Percentiles rank a stretch among this genome's conserved stretches.
These are phyloP conservation scores for Martes martes DNA, from an alignment of 2,113 vertebrate genomes.

Conservation along the genomic window DNA sequence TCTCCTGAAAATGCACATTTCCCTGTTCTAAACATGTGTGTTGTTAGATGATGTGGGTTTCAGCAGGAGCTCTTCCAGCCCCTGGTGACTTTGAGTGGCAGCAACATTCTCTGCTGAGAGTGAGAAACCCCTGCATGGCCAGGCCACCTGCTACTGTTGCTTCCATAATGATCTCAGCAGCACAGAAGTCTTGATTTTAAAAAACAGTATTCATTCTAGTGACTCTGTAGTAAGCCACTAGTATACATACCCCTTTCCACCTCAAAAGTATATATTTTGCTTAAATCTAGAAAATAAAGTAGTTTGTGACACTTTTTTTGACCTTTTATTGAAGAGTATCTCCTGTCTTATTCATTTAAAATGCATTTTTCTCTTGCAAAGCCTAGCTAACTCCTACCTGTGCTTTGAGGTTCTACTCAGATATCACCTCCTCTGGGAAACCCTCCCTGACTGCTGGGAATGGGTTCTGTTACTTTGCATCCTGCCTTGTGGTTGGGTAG, in stretches of 20 bases:
- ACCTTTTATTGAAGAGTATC: neutral
- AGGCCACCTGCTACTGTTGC: neutral
- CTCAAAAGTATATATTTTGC: neutral
- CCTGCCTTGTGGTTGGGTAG: neutral
- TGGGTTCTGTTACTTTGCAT: neutral
- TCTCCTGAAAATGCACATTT: neutral
- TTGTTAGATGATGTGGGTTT: neutral
- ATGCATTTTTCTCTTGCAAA: neutral
- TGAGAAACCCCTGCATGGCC: neutral
- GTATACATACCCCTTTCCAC: neutral
- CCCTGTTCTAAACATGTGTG: slow-evolving; percentile 46
- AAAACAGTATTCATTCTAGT: neutral
- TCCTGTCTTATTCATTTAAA: neutral
- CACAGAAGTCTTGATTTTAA: neutral
- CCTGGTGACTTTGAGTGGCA: slow-evolving; percentile 67
- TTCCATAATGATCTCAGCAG: neutral
- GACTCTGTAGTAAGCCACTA: neutral
- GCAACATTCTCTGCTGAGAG: slow-evolving; percentile 24
- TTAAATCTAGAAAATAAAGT: neutral
- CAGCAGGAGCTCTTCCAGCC: neutral
- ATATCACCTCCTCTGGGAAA: neutral
- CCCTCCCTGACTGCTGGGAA: neutral
- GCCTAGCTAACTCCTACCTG: neutral
- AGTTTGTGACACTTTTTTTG: neutral
- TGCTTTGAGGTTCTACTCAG: neutral